phyloP scores from a whole-genome alignment of 1,140 invertebrate genomes.

The Oncopodura yosiiana region DNA sequence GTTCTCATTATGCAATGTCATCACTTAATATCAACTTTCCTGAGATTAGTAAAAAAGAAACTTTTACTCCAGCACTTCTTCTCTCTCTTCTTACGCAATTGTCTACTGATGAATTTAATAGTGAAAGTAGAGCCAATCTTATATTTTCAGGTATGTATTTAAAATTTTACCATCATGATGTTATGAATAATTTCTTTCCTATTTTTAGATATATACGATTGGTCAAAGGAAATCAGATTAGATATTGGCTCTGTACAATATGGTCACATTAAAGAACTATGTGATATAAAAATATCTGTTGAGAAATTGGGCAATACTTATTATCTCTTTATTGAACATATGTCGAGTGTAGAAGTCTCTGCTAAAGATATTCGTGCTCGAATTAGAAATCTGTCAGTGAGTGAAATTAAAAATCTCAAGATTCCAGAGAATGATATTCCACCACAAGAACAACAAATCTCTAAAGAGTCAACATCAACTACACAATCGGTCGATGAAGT shows the following conservation, averaged over 20 bases:
- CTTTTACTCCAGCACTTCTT: too few relatives aligned
- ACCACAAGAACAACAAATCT: background rate
- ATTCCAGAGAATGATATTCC: background rate
- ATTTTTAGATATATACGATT: constrained; percentile 34
- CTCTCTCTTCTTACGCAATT: too few relatives aligned
- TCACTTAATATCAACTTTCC: constrained; percentile 8
- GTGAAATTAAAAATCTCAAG: background rate
- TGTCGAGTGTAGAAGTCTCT: constrained; percentile 56
- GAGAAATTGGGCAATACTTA: constrained; percentile 45
- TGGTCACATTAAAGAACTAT: constrained; percentile 52
- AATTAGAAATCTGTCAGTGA: constrained; percentile 35
- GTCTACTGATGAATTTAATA: too few relatives aligned
- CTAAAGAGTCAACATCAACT: background rate
- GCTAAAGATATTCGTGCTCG: constrained; percentile 58
- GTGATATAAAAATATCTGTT: constrained; percentile 61
- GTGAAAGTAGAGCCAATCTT: too few relatives aligned
- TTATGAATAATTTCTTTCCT: background rate
- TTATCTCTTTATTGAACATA: constrained; percentile 50
- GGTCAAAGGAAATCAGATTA: constrained; percentile 42
- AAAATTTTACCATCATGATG: too few relatives aligned
- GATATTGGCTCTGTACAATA: constrained; percentile 49
- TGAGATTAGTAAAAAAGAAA: background rate
- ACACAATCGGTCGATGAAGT: too few relatives aligned
- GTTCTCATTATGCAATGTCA: constrained; percentile 15
- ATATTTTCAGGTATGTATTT: too few relatives aligned